Evolutionary conservation across 1,140 invertebrate species (phyloP), one percentile per base, ranked within the genome.

Genomic region (Nasonia giraulti): DNA sequence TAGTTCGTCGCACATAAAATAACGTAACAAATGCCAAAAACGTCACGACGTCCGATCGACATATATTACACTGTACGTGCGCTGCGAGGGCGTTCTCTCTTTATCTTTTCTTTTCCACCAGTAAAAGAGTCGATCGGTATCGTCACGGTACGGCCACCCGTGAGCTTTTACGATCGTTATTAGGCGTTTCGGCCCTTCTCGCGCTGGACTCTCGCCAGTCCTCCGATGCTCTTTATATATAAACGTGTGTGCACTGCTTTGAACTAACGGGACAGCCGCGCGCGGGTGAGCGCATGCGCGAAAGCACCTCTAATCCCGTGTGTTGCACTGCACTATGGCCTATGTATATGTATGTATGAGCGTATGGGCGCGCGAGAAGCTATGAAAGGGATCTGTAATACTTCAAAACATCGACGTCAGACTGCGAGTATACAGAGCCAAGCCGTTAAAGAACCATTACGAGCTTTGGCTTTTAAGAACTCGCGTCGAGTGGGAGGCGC

Each of bases 401-500:
- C 71, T 62, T 82, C 27, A 75, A 82, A 27, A 75, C 47, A 66
- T 82, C 47, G 80, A 75, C 50, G 47, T 62, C 20, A 33, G 37
- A 44, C 14, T 31, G 20, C 14, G 1, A 2, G 55, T 20, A 50
- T 11, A 50, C 2, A 20, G 17, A 4, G 14, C 11, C 12, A n/a
- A 75, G 68, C 71, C 40, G 47, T 82, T 82, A 82, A 82, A 82
- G 80, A 33, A 62, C 40, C 44, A 82, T 82, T 55, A 74, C 37
- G 44, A 27, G 3, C 80, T 74, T 74, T 11, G 44, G 27, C 8
- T 75, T 47, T 50, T 37, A 20, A 81, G 62, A 73, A 31, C 33
- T 20, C 20, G 17, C 20, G 20, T 76, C 62, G 62, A 37, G 33
- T 69, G 33, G 20, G 55, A 37, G 55, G 80, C 6, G 55, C 55